Evolutionary conservation across 2,113 vertebrate species (phyloP).

Genomic region (Dryoscopus gambensis): DNA sequence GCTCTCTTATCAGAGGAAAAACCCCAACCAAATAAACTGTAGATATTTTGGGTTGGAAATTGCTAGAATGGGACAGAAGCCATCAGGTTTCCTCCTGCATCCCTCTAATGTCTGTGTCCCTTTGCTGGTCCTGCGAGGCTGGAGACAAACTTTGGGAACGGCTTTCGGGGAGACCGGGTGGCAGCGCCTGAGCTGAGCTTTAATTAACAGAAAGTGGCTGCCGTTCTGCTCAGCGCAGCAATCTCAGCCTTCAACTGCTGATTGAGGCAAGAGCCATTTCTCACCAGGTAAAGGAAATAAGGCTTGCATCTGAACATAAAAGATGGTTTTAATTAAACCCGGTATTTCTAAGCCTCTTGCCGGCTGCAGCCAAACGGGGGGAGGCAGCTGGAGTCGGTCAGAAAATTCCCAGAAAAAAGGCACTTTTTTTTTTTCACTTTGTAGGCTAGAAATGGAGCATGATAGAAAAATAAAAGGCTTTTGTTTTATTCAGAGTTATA

Average conservation of each 20-base stretch:
- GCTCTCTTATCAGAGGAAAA: neutral
- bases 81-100: neutral
- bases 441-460: neutral
- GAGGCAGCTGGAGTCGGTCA: neutral
- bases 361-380: neutral
- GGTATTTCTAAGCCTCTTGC: conserved; percentile 45
- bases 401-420: neutral
- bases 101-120: fast-evolving
- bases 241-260: conserved; percentile 54
- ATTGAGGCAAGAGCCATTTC: conserved; percentile 59
- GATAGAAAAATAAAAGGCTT: neutral
- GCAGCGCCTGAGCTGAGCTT: neutral
- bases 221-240: conserved; percentile 29
- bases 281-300: conserved; percentile 68
- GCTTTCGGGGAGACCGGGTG: fast-evolving
- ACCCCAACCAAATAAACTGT: neutral
- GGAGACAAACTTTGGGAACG: neutral
- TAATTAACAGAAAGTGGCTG: conserved; percentile 55
- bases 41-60: neutral
- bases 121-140: neutral
- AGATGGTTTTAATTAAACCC: conserved; percentile 70
- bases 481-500: neutral
- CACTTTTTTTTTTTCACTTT: neutral
- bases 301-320: conserved; percentile 51
- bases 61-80: neutral